These are phyloP conservation scores for Hoplostethus mediterraneus DNA, from an alignment of 2,797 vertebrate genomes.

Conservation along the genomic window DNA sequence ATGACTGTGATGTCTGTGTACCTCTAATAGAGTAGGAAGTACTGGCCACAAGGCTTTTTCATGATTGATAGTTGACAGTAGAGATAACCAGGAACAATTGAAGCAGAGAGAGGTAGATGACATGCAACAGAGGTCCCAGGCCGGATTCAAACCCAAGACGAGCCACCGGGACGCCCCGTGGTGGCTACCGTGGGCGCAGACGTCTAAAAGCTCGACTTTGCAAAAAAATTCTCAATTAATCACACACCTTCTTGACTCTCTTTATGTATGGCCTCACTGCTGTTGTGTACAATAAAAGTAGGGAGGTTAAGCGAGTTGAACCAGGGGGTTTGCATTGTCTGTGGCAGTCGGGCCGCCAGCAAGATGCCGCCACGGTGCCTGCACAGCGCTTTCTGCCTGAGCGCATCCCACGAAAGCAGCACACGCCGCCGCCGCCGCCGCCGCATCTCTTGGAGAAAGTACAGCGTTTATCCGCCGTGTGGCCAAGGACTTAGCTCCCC, in stretches of 20 bases:
- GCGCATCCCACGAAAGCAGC: conserved; percentile 57
- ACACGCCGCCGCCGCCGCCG: not conserved
- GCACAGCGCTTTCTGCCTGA: conserved; percentile 56
- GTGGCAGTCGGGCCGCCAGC: conserved; percentile 50
- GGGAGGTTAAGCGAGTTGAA: conserved; percentile 39
- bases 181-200: too few relatives aligned
- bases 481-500: conserved; percentile 77
- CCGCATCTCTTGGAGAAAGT: conserved; percentile 55
- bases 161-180: too few relatives aligned
- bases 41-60: not conserved
- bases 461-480: conserved; percentile 72
- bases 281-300: conserved; percentile 2
- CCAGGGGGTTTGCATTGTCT: conserved; percentile 15
- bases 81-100: too few relatives aligned
- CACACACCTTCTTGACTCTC: not conserved
- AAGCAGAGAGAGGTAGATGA: too few relatives aligned
- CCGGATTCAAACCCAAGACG: too few relatives aligned
- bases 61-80: not conserved
- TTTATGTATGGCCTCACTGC: not conserved
- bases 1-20: not conserved
- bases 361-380: conserved; percentile 25
- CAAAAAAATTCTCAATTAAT: too few relatives aligned
- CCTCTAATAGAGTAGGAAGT: not conserved
- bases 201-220: too few relatives aligned
- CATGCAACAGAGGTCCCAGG: too few relatives aligned